phyloP scores from a whole-genome alignment of 2,888 invertebrate genomes.

The Caenorhabditis sp. region DNA sequence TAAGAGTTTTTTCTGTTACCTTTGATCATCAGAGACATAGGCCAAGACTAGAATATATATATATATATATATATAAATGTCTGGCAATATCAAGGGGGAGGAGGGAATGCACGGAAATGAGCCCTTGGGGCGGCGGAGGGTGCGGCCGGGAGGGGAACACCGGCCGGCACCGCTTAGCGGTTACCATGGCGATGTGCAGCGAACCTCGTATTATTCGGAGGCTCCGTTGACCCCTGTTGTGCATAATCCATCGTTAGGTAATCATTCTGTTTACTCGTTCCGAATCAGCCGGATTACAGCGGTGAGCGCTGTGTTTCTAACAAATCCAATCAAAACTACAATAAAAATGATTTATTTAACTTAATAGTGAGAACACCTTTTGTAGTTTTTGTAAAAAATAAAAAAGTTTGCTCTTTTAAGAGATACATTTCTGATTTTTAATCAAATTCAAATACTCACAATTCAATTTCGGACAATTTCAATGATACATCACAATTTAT shows the following conservation, averaged over 20 bases:
- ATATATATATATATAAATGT: background rate
- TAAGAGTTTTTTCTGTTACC: conserved; percentile 2
- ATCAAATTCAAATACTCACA: too few relatives aligned
- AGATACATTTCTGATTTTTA: too few relatives aligned
- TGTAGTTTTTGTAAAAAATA: background rate
- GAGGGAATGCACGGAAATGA: conserved; percentile 20
- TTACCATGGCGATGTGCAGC: conserved; percentile 24
- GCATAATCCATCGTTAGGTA: background rate
- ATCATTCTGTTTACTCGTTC: background rate
- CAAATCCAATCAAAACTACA: too few relatives aligned
- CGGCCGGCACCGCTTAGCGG: conserved; percentile 21
- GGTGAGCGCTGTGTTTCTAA: background rate
- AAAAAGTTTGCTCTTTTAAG: too few relatives aligned
- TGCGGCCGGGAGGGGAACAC: conserved; percentile 23
- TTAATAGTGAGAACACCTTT: too few relatives aligned
- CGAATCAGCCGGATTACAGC: background rate
- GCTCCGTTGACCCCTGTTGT: conserved; percentile 5
- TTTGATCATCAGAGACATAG: conserved; percentile 33
- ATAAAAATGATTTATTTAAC: too few relatives aligned
- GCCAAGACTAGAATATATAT: background rate
- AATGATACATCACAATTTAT: too few relatives aligned
- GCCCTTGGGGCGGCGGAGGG: conserved; percentile 30
- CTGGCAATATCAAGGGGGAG: conserved; percentile 2
- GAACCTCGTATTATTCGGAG: conserved; percentile 21
- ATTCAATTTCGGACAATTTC: background rate